Evolutionary conservation across 2,113 vertebrate genomes (phyloP).

Genomic region (Megatriorchis doriae): DNA sequence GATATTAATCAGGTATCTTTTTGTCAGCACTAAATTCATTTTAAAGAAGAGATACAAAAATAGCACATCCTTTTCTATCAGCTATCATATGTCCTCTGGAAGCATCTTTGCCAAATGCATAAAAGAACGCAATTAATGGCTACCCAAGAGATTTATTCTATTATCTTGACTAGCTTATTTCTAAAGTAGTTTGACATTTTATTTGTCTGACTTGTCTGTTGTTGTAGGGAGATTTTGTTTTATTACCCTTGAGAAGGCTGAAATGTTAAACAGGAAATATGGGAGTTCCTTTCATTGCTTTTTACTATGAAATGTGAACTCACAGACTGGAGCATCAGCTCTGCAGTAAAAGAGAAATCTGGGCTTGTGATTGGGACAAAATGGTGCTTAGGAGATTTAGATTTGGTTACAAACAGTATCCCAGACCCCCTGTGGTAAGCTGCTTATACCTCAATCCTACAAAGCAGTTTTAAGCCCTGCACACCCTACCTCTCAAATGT

Average conservation of each 20-base stretch:
- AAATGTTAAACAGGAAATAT: slow-evolving; percentile 25
- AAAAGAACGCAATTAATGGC: slow-evolving; percentile 19
- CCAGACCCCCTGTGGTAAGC: background rate
- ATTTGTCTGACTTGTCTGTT: slow-evolving; percentile 51
- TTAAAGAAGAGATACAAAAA: slow-evolving; percentile 17
- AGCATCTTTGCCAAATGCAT: background rate
- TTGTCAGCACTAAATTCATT: background rate
- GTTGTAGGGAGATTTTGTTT: slow-evolving; percentile 33
- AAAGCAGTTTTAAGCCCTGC: background rate
- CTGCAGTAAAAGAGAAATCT: background rate
- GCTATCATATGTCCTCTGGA: background rate
- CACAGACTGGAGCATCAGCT: background rate
- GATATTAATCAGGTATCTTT: background rate
- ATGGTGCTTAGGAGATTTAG: background rate
- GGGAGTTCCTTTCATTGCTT: background rate
- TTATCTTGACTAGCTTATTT: slow-evolving; percentile 47
- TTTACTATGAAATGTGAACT: background rate
- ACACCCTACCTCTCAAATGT: background rate
- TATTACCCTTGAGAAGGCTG: slow-evolving; percentile 49
- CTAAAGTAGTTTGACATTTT: slow-evolving; percentile 42
- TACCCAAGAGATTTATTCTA: slow-evolving; percentile 22
- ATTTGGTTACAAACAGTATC: background rate
- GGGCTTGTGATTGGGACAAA: background rate
- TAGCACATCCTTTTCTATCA: slow-evolving; percentile 9
- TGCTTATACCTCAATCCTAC: background rate